Conservation (phyloP, 35 echinoderm and acorn worm species). For the Stichopus chloronotus region DNA sequence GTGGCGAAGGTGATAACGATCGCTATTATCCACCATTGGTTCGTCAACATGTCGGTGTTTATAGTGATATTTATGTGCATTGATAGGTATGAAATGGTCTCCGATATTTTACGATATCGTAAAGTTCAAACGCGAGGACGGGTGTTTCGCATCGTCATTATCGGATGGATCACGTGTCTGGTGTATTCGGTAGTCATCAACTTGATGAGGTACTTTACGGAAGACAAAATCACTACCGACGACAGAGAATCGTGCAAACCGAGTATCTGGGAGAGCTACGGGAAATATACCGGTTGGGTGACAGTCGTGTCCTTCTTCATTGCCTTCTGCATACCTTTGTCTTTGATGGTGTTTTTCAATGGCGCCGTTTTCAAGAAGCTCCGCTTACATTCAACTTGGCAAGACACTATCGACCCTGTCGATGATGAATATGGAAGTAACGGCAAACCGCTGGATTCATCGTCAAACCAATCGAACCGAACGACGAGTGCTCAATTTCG, state of each 20-base stretch:
- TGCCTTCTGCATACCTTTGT: conserved; percentile 27
- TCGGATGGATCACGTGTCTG: conserved; percentile 9
- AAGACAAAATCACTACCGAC: neutral
- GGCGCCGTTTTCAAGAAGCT: conserved; percentile 26
- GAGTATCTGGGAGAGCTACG: conserved; percentile 43
- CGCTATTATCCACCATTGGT: conserved; percentile 3
- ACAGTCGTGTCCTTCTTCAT: neutral
- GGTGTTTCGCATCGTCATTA: neutral
- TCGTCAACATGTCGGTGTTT: conserved; percentile 31
- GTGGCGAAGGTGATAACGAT: neutral
- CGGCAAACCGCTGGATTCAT: too few species aligned
- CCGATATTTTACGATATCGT: conserved; percentile 17
- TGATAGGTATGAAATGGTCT: conserved; percentile 34
- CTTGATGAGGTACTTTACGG: conserved; percentile 1
- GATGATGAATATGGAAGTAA: neutral
- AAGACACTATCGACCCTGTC: neutral
- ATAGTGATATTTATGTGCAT: conserved; percentile 52
- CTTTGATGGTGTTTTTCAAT: conserved; percentile 42
- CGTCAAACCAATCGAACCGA: too few species aligned
- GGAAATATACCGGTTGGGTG: conserved; percentile 15
- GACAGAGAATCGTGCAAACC: neutral
- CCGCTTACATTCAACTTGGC: conserved; percentile 18
- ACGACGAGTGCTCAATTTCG: too few species aligned
- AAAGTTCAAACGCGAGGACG: neutral
- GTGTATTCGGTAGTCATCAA: conserved; percentile 24